Base-by-base conservation (phyloP, 2,797 vertebrate genomes). In the Podarcis lilfordi region DNA sequence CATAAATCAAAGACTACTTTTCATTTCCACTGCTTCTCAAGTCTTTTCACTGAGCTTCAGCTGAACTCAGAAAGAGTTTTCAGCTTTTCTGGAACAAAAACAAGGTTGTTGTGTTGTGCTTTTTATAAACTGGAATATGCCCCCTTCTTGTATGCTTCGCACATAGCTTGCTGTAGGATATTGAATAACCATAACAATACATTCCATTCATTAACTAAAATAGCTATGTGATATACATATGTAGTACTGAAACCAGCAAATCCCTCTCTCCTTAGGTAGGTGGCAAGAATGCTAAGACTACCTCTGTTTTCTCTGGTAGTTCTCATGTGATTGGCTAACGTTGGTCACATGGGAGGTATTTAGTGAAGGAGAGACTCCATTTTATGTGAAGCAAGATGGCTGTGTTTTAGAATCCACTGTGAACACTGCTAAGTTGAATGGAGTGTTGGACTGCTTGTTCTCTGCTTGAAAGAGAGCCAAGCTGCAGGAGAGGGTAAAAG, bases 71-170 rank as follows among this genome's bases (percentile, higher is more conserved):
- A 89, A 8, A 75, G 85, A 64, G 13, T 80, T 86, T 72, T 86
- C 85, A 82, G 40, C 2, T 66, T 91, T 71, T 68, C 74, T 86
- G 89, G 15, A 66, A 11, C 8, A 8, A 82, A 87, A 29, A 82
- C 40, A 61, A 79, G 43, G n/a, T 27, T 29, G 9, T 69, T 35
- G 8, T 68, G n/a, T 37, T 59, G 80, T 21, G 5, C 17, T 64
- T 86, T 80, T 59, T 25, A 2, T 37, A 80, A 59, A 61, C 7
- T 74, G 27, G 68, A 82, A 29, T 9, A 17, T 29, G 23, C 55
- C 76, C n/a, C 40, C 23, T 68, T 75, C 35, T 82, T 32, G 23
- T 82, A 64, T 82, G 59, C 21, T 87, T 82, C n/a, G 29, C 66
- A 75, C 27, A 40, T 32, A 83, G n/a, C 19, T 80, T 23, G 23